Conservation (phyloP, 2,888 invertebrate genomes). For the Cinara cedri region DNA sequence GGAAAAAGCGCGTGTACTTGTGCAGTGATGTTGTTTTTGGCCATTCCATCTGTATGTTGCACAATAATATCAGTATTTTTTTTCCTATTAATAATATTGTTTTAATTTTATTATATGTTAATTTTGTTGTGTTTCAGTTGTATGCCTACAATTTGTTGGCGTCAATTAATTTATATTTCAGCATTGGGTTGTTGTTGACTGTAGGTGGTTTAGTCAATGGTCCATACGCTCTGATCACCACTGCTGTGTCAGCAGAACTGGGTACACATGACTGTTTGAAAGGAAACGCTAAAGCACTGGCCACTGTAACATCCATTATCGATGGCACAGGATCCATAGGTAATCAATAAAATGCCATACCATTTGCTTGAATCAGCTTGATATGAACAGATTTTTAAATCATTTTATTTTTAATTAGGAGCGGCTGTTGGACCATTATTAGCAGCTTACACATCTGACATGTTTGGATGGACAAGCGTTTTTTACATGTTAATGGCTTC, state of each 20-base stretch:
- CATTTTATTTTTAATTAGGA: slow-evolving; percentile 65
- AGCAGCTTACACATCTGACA: slow-evolving; percentile 78
- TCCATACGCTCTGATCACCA: slow-evolving; percentile 94
- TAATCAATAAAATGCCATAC: slow-evolving; percentile 61
- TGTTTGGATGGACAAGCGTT: slow-evolving; percentile 80
- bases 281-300: slow-evolving; percentile 85
- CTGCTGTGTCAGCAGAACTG: slow-evolving; percentile 92
- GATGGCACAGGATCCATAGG: slow-evolving; percentile 94
- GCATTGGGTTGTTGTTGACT: slow-evolving; percentile 73
- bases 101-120: too few relatives aligned
- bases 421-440: slow-evolving; percentile 92
- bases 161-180: slow-evolving; percentile 68
- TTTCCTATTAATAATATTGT: too few relatives aligned
- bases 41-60: slow-evolving; percentile 71
- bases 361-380: too few relatives aligned
- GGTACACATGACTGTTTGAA: slow-evolving; percentile 86
- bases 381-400: neutral
- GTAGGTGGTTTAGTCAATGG: slow-evolving; percentile 90
- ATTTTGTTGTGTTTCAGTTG: too few relatives aligned
- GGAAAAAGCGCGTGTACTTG: slow-evolving; percentile 90
- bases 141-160: slow-evolving; percentile 80
- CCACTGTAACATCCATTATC: slow-evolving; percentile 97
- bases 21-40: slow-evolving; percentile 76
- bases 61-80: too few relatives aligned
- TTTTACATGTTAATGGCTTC: slow-evolving; percentile 89